Conservation (phyloP, 2,888 invertebrate genomes). For the Eucera pruinosa region DNA sequence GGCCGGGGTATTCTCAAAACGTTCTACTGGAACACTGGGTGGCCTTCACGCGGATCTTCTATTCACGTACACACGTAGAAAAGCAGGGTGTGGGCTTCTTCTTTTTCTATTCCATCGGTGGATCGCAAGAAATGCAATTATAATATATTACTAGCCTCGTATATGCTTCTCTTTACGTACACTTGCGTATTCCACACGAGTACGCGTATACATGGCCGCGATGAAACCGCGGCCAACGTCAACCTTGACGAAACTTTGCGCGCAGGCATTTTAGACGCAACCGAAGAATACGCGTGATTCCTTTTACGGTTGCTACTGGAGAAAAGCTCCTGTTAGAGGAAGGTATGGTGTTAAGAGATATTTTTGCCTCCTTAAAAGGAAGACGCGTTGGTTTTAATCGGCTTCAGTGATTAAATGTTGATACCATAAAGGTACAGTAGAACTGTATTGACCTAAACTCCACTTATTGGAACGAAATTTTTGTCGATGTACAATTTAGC, state of each 20-base stretch:
- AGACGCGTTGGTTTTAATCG: not conserved
- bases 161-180: not conserved
- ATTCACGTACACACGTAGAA: not conserved
- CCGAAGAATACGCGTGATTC: not conserved
- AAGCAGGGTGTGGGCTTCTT: not conserved
- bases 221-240: slow-evolving; percentile 2
- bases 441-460: too few relatives aligned
- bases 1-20: slow-evolving; percentile 42
- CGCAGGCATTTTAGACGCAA: slow-evolving; percentile 1
- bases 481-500: too few relatives aligned
- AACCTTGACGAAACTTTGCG: slow-evolving; percentile 16
- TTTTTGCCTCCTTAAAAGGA: not conserved
- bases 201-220: not conserved
- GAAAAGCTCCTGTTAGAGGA: not conserved
- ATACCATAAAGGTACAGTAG: too few relatives aligned
- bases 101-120: not conserved
- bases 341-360: too few relatives aligned
- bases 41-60: slow-evolving; percentile 28
- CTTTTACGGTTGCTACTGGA: not conserved
- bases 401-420: not conserved
- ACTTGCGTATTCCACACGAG: not conserved
- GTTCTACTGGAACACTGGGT: slow-evolving; percentile 48
- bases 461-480: too few relatives aligned
- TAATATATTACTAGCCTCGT: slow-evolving; percentile 7
- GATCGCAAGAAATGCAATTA: slow-evolving; percentile 28